Percentiles rank a stretch among this genome's conserved stretches.
phyloP scores from a whole-genome alignment of 2,888 invertebrate species.

The Microplitis manilae region DNA sequence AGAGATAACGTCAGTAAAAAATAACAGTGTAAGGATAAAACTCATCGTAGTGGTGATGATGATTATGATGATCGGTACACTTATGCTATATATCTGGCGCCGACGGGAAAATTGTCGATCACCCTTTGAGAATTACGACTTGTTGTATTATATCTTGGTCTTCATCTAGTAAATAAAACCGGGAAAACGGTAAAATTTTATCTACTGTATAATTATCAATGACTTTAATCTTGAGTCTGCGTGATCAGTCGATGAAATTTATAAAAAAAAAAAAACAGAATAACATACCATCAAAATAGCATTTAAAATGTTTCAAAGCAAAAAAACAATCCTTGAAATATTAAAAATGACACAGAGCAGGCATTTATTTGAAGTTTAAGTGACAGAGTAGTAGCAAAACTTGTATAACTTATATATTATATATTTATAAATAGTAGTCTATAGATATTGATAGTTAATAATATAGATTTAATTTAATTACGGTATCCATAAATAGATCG shows the following conservation, averaged over 20 bases:
- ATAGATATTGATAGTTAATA: not conserved
- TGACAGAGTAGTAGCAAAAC: not conserved
- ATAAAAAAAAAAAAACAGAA: not conserved
- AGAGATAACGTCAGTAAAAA: not conserved
- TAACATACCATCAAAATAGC: conserved; percentile 6
- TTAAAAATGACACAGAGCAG: not conserved
- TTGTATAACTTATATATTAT: not conserved
- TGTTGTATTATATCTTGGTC: not conserved
- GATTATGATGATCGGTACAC: not conserved
- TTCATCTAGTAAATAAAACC: conserved; percentile 20
- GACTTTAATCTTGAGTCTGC: not conserved
- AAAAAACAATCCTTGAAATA: conserved; percentile 10
- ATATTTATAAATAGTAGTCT: not conserved
- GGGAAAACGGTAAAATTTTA: conserved; percentile 4
- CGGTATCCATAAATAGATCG: conserved; percentile 10
- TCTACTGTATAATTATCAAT: conserved; percentile 27
- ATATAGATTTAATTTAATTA: not conserved
- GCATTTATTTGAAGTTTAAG: no score
- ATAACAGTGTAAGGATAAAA: not conserved
- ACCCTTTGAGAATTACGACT: conserved; percentile 26
- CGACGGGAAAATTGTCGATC: conserved; percentile 32
- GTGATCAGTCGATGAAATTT: not conserved
- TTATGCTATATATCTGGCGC: conserved; percentile 10
- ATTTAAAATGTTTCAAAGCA: not conserved
- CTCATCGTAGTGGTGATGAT: not conserved